Evolutionary conservation across 1,140 invertebrate genomes (phyloP).

Genomic region (Danaus melanippus): DNA sequence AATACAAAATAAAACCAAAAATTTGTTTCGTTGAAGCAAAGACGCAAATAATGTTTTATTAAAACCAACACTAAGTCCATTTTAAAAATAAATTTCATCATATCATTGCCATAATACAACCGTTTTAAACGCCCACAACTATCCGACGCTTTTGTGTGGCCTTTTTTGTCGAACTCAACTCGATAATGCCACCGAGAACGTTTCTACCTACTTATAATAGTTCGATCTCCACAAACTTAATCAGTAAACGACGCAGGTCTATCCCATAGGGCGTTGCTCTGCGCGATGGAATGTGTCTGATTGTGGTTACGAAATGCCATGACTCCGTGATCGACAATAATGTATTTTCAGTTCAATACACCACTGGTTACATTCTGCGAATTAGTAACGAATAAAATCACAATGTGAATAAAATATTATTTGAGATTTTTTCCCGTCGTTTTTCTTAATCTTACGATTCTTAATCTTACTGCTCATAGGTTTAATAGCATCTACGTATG

Average conservation of each 20-base stretch:
- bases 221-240: slow-evolving; percentile 30
- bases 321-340: slow-evolving; percentile 48
- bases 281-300: slow-evolving; percentile 60
- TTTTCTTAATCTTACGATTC: slow-evolving; percentile 30
- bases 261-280: slow-evolving; percentile 57
- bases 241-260: slow-evolving; percentile 52
- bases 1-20: too few species aligned
- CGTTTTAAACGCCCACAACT: slow-evolving; percentile 6
- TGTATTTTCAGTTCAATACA: slow-evolving; percentile 37
- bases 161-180: slow-evolving; percentile 1
- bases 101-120: too few species aligned
- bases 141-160: neutral
- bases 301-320: slow-evolving; percentile 63
- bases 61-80: too few species aligned
- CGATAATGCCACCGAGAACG: neutral
- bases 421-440: slow-evolving; percentile 2
- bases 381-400: too few species aligned
- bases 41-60: too few species aligned
- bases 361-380: neutral
- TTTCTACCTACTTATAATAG: slow-evolving; percentile 10
- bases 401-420: slow-evolving; percentile 3
- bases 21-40: too few species aligned
- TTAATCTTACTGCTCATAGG: slow-evolving; percentile 38
- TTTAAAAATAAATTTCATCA: too few species aligned
- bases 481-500: slow-evolving; percentile 56